phyloP scores from a whole-genome alignment of 2,888 invertebrate species.

The Nysson spinosus region DNA sequence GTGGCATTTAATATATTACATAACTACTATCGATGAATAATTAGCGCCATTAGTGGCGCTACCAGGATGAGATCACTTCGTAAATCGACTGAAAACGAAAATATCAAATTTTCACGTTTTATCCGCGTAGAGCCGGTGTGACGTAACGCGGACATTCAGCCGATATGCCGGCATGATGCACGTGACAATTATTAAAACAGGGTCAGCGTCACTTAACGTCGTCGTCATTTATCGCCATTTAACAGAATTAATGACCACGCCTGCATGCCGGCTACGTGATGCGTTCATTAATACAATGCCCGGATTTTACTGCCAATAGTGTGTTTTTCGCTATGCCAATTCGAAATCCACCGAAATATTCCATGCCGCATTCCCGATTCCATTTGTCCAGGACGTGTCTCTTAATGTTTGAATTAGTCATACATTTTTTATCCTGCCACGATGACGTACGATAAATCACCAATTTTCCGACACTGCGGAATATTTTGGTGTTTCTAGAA shows the following conservation, averaged over 20 bases:
- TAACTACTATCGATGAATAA: not conserved
- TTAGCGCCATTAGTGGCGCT: slow-evolving; percentile 16
- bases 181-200: slow-evolving; percentile 61
- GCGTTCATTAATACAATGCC: slow-evolving; percentile 50
- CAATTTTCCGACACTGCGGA: too few species aligned
- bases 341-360: slow-evolving; percentile 31
- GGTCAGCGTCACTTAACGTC: slow-evolving; percentile 59
- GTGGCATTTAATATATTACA: not conserved
- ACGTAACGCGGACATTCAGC: slow-evolving; percentile 30
- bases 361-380: not conserved
- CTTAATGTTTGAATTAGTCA: too few species aligned
- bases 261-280: slow-evolving; percentile 32
- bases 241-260: slow-evolving; percentile 60
- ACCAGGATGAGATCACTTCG: too few species aligned
- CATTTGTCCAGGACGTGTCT: too few species aligned
- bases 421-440: too few species aligned
- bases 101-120: slow-evolving; percentile 35
- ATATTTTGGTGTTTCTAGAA: too few species aligned
- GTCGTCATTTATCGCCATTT: slow-evolving; percentile 59
- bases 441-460: too few species aligned
- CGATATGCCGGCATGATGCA: slow-evolving; percentile 35
- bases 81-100: slow-evolving; percentile 17
- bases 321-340: slow-evolving; percentile 16
- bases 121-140: slow-evolving; percentile 8
- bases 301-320: slow-evolving; percentile 36